phyloP scores from a whole-genome alignment of 1,140 invertebrate species.

The Drosophila equinoxialis region DNA sequence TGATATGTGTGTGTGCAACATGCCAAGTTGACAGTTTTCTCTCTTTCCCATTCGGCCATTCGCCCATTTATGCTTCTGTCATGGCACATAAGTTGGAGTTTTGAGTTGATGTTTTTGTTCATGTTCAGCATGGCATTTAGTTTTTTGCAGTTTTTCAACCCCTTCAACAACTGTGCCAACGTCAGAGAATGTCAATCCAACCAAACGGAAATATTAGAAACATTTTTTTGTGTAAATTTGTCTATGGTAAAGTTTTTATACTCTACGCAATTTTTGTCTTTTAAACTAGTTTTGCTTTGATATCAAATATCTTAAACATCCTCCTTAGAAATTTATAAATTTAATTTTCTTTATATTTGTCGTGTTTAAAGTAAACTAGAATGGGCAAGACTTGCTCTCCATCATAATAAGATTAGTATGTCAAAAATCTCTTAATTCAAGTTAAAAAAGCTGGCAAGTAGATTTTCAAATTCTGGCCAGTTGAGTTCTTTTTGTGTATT shows the following conservation, averaged over 20 bases:
- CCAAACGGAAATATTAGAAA: not conserved
- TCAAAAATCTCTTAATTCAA: not conserved
- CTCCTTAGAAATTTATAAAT: no score
- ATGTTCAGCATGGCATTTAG: constrained; percentile 6
- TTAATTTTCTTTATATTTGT: no score
- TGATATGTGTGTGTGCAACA: constrained; percentile 57
- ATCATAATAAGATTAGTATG: no score
- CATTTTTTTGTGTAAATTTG: not conserved
- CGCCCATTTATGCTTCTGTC: not conserved
- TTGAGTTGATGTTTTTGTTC: not conserved
- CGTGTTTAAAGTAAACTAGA: no score
- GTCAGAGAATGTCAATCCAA: constrained; percentile 2
- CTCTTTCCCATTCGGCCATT: not conserved
- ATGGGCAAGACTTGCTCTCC: no score
- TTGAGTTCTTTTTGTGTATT: not conserved
- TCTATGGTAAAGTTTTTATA: not conserved
- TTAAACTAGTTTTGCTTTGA: no score
- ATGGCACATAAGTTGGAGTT: constrained; percentile 1
- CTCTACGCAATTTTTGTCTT: not conserved
- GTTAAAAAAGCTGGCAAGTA: not conserved
- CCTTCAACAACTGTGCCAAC: not conserved
- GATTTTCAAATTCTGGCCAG: not conserved
- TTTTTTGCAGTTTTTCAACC: not conserved
- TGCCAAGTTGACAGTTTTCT: constrained; percentile 63
- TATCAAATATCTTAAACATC: no score